Conservation (phyloP, 1,140 invertebrate genomes). For the Bombus picipes region DNA sequence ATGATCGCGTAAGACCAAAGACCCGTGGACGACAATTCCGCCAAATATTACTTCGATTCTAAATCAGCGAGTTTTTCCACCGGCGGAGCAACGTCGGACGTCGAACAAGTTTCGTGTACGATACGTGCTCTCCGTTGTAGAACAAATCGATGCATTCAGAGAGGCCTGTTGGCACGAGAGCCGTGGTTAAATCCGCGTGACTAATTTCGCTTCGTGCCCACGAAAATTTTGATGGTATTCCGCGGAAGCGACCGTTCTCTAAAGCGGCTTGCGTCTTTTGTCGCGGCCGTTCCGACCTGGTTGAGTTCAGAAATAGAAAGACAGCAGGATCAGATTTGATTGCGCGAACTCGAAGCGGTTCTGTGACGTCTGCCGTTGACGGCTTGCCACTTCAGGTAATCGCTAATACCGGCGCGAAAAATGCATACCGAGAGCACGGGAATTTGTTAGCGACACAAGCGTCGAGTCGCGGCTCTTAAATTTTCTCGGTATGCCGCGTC, state of each 20-base stretch:
- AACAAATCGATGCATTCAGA: conserved; percentile 51
- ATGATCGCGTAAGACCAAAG: background rate
- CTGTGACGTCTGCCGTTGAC: background rate
- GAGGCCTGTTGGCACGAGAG: conserved; percentile 29
- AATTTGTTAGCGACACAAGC: background rate
- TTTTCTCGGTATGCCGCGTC: background rate
- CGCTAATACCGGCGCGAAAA: background rate
- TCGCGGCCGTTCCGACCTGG: background rate
- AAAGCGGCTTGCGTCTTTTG: background rate
- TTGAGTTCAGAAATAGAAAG: background rate
- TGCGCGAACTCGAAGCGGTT: background rate
- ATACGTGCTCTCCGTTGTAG: conserved; percentile 15
- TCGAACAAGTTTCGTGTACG: background rate
- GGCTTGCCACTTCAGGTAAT: background rate
- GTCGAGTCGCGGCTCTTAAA: background rate
- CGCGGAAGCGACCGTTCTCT: conserved; percentile 1
- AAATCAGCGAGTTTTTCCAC: background rate
- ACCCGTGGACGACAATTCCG: background rate
- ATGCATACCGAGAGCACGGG: background rate
- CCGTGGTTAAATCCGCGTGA: conserved; percentile 55
- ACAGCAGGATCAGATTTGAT: background rate
- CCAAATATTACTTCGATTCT: background rate
- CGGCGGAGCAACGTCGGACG: background rate
- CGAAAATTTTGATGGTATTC: conserved; percentile 53
- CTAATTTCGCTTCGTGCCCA: conserved; percentile 56